Conservation (phyloP, 2,113 vertebrate species). For the Merops nubicus region DNA sequence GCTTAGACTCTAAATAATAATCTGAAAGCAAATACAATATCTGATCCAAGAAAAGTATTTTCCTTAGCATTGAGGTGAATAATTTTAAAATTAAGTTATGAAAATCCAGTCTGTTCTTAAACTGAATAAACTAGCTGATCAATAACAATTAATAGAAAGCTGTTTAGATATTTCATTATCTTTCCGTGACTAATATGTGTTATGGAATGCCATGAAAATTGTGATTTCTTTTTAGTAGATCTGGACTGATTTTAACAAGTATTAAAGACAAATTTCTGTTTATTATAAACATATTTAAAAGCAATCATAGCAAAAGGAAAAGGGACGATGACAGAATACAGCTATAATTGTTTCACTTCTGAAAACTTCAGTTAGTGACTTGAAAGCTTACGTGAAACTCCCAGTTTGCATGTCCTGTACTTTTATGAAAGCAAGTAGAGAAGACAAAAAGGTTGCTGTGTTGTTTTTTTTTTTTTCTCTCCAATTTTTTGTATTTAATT, state of each 20-base stretch:
- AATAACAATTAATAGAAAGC: slow-evolving; percentile 23
- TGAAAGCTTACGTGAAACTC: background rate
- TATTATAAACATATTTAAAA: background rate
- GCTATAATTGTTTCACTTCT: background rate
- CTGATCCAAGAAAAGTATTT: slow-evolving; percentile 56
- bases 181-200: background rate
- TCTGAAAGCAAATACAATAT: slow-evolving; percentile 48
- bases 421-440: background rate
- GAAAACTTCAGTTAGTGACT: background rate
- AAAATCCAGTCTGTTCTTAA: slow-evolving; percentile 45
- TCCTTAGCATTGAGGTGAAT: slow-evolving; percentile 48
- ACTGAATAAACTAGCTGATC: slow-evolving; percentile 22
- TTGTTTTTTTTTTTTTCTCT: background rate
- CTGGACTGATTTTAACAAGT: background rate
- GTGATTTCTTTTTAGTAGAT: background rate
- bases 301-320: background rate
- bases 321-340: background rate
- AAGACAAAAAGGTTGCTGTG: too few species aligned
- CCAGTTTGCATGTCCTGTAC: background rate
- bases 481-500: background rate
- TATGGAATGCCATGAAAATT: background rate
- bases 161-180: background rate
- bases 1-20: slow-evolving; percentile 48
- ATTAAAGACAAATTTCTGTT: background rate
- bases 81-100: slow-evolving; percentile 50